Evolutionary conservation across 64 coral and sea anemone species (phyloP).

Genomic region (Platygyra sinensis): DNA sequence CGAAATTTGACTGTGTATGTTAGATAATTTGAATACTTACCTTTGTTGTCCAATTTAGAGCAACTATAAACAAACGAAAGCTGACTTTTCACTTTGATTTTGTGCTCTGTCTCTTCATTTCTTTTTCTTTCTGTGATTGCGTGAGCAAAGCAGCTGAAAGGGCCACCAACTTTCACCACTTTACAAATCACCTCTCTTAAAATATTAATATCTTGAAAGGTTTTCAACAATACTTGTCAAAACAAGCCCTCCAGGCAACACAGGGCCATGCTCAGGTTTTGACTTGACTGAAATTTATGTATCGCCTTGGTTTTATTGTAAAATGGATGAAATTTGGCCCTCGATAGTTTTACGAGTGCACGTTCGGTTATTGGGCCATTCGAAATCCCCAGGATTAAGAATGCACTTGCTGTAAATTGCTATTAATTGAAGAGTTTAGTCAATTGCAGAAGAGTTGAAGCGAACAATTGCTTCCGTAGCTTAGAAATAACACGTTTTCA

Average conservation of each 20-base stretch:
- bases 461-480: conserved; percentile 34
- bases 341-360: not conserved
- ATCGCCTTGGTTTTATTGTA: conserved; percentile 15
- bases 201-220: conserved; percentile 61
- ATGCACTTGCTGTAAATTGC: conserved; percentile 18
- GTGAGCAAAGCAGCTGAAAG: conserved; percentile 34
- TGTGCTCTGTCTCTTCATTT: not conserved
- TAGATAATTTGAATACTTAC: conserved; percentile 45
- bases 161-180: conserved; percentile 32
- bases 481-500: conserved; percentile 43
- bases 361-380: not conserved
- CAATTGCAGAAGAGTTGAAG: conserved; percentile 26
- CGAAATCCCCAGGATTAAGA: not conserved
- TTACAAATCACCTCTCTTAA: conserved; percentile 59
- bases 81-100: conserved; percentile 1
- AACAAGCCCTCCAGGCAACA: conserved; percentile 38
- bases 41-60: conserved; percentile 51
- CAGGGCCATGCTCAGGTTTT: conserved; percentile 16
- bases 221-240: conserved; percentile 55
- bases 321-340: not conserved
- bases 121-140: conserved; percentile 27
- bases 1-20: conserved; percentile 52
- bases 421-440: conserved; percentile 28
- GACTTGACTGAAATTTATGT: conserved; percentile 34
- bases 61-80: conserved; percentile 40